Evolutionary conservation across 2,797 vertebrate species (phyloP), one percentile per base, ranked within the genome.

Genomic region (Cetoscarus ocellatus): DNA sequence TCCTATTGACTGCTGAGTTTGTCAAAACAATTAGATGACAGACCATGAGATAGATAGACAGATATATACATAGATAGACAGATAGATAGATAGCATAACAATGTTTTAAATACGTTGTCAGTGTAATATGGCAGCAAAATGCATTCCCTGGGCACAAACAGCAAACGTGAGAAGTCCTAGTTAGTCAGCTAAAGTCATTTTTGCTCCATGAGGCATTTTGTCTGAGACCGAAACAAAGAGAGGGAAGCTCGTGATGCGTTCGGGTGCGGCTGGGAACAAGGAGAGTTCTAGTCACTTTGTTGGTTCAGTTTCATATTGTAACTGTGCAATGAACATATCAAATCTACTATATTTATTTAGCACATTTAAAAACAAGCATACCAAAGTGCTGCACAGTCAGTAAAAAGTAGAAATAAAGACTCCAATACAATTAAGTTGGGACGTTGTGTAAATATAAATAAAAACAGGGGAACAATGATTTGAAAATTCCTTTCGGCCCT

Each of bases 1-100:
- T 87, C 73, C 77, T 88, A 76, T 56, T 66, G 70, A 80, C 78
- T 64, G 76, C 45, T 72, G 67, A 76, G 76, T 77, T 80, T 62
- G 19, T 42, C 54, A 61, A 36, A 72, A 50, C 10, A 19, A 58
- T 19, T 19, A 50, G 17, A 8, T 42, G 36, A 50, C 0, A 62
- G 3, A n/a, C 6, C 66, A 27, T 27, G 27, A 27, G 27, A 10
- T 6, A 61, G 19, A 73, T 10, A 43, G 36, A 70, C 35, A 50
- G 49, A 50, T 18, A 74, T 39, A 17, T 7, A 55, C 10, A 45
- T 13, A 70, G 13, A 38, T 15, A 49, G 47, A 49, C 8, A 49
- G 47, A 49, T 27, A 58, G 38, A 51, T 15, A 63, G 58, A 44
- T 13, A 50, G 62, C 27, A 4, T 4, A 27, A 27, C 27, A 2